phyloP scores from a whole-genome alignment of 2,888 invertebrate species.

The Onchidella celtica region DNA sequence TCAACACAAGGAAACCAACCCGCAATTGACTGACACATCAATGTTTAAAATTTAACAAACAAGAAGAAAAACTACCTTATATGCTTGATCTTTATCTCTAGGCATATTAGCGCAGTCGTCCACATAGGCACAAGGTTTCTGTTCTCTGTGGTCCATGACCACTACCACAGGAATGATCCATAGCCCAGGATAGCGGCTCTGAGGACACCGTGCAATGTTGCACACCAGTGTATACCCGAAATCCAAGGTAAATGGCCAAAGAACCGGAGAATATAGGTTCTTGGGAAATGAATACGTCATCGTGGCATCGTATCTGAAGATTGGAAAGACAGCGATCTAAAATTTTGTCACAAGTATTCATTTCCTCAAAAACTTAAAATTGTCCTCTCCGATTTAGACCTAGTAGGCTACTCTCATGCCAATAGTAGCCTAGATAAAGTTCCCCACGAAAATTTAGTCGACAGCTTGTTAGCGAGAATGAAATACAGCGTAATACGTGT shows the following conservation, averaged over 20 bases:
- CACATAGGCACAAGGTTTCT: constrained; percentile 74
- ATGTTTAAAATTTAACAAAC: no score
- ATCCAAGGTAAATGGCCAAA: constrained; percentile 96
- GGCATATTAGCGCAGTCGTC: constrained; percentile 73
- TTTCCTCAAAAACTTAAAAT: background rate
- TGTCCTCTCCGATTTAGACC: no score
- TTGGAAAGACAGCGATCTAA: background rate
- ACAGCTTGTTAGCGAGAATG: no score
- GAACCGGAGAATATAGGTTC: constrained; percentile 90
- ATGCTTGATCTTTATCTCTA: constrained; percentile 68
- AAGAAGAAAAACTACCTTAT: no score
- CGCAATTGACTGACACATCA: no score
- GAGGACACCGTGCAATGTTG: constrained; percentile 73
- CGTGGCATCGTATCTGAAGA: constrained; percentile 69
- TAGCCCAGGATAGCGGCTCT: constrained; percentile 81
- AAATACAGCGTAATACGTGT: no score
- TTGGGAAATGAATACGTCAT: constrained; percentile 88
- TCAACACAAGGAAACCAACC: no score
- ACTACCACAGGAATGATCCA: constrained; percentile 86
- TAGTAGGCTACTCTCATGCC: no score
- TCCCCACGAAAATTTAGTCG: no score
- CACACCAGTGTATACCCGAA: constrained; percentile 80
- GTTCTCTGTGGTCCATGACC: constrained; percentile 68
- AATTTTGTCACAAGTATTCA: background rate
- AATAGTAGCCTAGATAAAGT: no score